Evolutionary conservation across 2,888 invertebrate species (phyloP), one percentile per base, ranked within the genome.

Genomic region (Craniophora ligustri): DNA sequence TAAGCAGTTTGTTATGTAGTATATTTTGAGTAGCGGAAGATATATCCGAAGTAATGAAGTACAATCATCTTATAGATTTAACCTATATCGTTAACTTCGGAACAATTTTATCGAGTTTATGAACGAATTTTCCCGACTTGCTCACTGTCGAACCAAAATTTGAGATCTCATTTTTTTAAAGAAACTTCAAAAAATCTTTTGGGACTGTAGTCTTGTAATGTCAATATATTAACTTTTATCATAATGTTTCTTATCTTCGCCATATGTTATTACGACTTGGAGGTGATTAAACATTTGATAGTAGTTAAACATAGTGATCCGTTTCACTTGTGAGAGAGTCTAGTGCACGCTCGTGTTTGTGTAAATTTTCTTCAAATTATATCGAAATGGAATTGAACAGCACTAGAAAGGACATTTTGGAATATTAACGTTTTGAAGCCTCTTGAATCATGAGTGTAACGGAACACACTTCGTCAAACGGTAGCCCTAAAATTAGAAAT

Each of bases 141-240:
- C 88, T 91, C 90, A 91, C 85, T 87, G 80, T 89, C 77, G 83
- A 90, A 92, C 90, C 89, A 91, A 91, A 88, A 89, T 91, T 89
- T 81, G 61, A 86, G 92, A 93, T 92, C 92, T 92, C 89, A 90
- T 89, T 89, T 87, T 79, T 75, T 59, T 49, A 21, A 77, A 78
- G 72, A 67, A 72, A 73, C 71, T 55, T 74, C 72, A 64, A 67
- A 70, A 62, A 56, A 50, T 55, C 45, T 57, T 61, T 64, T 44
- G 55, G 54, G 35, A 66, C 64, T 56, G 45, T 63, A 55, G 47
- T 67, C 46, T 67, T 66, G 54, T 68, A 62, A 58, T 66, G 38
- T 39, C 34, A 42, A 51, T 49, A 67, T 41, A 71, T 65, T 57
- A 66, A 68, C 70, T 71, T 54, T 56, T 63, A 47, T 71, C 68